Percentiles rank a stretch among this genome's conserved stretches.
These are phyloP conservation scores for Xiphophorus maculatus DNA, from an alignment of 2,113 vertebrate species.

Conservation along the genomic window DNA sequence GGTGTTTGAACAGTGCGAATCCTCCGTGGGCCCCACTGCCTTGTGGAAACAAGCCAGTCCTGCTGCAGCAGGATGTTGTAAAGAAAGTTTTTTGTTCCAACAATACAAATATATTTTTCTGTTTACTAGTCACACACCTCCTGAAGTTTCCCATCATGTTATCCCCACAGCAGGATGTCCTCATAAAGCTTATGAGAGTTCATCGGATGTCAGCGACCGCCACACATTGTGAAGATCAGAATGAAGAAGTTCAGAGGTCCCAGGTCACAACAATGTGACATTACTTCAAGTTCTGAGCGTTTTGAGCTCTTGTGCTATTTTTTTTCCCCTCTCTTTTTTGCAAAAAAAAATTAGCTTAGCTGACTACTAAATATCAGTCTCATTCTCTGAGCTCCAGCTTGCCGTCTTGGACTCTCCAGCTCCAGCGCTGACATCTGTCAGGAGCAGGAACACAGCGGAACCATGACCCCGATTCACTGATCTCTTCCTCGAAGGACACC, in stretches of 20 bases:
- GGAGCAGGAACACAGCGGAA: conserved; percentile 88
- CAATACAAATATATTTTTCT: not conserved
- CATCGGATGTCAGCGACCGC: not conserved
- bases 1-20: not conserved
- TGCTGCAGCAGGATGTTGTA: conserved; percentile 2
- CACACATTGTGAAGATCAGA: not conserved
- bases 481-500: conserved; percentile 84
- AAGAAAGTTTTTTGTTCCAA: not conserved
- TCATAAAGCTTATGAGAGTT: not conserved
- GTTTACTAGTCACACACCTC: not conserved
- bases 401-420: conserved; percentile 88
- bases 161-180: not conserved
- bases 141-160: not conserved
- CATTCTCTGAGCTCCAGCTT: conserved; percentile 80
- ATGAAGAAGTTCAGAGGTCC: not conserved
- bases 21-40: not conserved
- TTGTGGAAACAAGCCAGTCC: not conserved
- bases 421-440: conserved; percentile 85
- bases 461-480: conserved; percentile 85
- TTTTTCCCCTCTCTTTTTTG: not conserved
- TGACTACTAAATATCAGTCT: conserved; percentile 2
- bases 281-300: not conserved
- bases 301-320: not conserved
- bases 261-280: not conserved
- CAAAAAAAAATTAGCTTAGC: not conserved